phyloP scores from a whole-genome alignment of 1,140 invertebrate genomes.

The Euglossa dilemma region DNA sequence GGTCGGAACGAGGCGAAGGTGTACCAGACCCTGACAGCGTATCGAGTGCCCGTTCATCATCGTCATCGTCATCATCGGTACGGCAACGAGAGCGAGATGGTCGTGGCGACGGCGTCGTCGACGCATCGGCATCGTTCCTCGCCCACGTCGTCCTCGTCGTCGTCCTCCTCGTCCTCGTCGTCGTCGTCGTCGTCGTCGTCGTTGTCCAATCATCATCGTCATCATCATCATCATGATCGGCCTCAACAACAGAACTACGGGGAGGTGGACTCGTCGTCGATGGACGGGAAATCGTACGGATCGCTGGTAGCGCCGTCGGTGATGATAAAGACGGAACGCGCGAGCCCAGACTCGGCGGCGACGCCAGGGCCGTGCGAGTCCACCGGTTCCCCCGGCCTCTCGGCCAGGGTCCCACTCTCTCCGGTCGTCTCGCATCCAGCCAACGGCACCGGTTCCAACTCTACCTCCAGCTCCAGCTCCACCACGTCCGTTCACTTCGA shows the following conservation, averaged over 20 bases:
- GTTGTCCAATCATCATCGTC: too few species aligned
- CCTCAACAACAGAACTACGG: conserved; percentile 52
- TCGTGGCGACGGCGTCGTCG: not conserved
- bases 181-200: too few species aligned
- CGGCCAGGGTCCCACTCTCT: conserved; percentile 51
- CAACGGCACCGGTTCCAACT: conserved; percentile 41
- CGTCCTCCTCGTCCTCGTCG: too few species aligned
- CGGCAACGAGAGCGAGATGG: conserved; percentile 29
- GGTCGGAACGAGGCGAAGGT: conserved; percentile 51
- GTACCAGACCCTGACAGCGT: conserved; percentile 55
- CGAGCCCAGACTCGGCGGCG: conserved; percentile 75
- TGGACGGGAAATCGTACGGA: conserved; percentile 51
- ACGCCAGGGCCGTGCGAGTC: conserved; percentile 75
- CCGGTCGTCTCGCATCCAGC: conserved; percentile 63
- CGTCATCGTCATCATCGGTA: conserved; percentile 32
- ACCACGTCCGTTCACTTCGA: conserved; percentile 61
- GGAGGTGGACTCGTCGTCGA: conserved; percentile 56
- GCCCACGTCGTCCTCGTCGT: conserved; percentile 49
- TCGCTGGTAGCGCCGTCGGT: conserved; percentile 63
- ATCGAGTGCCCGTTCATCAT: conserved; percentile 6
- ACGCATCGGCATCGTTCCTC: conserved; percentile 51
- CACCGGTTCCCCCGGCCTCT: conserved; percentile 62
- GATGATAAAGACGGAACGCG: conserved; percentile 76
- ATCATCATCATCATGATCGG: too few species aligned
- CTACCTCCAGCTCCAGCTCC: conserved; percentile 40